Conservation (phyloP, 2,888 invertebrate genomes). For the Eupithecia abbreviata region DNA sequence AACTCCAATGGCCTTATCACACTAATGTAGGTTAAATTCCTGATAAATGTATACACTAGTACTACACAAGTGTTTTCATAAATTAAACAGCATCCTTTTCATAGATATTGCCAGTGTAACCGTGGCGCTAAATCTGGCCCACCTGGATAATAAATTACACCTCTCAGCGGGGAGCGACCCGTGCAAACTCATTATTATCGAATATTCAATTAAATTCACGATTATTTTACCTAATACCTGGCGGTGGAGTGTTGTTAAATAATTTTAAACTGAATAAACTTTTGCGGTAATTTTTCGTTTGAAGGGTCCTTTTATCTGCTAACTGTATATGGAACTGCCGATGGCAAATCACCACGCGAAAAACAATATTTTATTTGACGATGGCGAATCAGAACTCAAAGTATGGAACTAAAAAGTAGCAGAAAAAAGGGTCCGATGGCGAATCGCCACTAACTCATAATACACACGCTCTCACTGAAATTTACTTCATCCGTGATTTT, state of each 20-base stretch:
- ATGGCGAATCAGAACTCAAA: no score
- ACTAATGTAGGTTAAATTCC: neutral
- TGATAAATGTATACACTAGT: neutral
- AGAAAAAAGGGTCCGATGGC: no score
- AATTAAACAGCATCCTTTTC: constrained; percentile 15
- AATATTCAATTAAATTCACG: constrained; percentile 35
- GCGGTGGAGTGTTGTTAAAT: neutral
- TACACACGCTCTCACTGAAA: neutral
- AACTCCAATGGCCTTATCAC: neutral
- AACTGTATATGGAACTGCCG: no score
- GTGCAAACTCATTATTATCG: constrained; percentile 43
- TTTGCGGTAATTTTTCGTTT: neutral
- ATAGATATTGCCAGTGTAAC: constrained; percentile 39
- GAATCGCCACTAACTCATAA: no score
- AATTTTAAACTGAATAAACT: neutral
- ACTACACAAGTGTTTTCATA: constrained; percentile 5
- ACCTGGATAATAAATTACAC: constrained; percentile 43
- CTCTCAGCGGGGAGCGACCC: constrained; percentile 33
- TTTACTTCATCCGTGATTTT: neutral
- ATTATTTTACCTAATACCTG: constrained; percentile 20
- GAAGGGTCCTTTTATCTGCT: neutral
- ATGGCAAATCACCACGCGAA: no score
- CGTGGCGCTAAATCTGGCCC: constrained; percentile 38
- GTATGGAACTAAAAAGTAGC: no score
- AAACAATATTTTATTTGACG: no score